These are phyloP conservation scores for Arctocebus calabarensis DNA, from an alignment of 2,797 vertebrate genomes.

Conservation along the genomic window DNA sequence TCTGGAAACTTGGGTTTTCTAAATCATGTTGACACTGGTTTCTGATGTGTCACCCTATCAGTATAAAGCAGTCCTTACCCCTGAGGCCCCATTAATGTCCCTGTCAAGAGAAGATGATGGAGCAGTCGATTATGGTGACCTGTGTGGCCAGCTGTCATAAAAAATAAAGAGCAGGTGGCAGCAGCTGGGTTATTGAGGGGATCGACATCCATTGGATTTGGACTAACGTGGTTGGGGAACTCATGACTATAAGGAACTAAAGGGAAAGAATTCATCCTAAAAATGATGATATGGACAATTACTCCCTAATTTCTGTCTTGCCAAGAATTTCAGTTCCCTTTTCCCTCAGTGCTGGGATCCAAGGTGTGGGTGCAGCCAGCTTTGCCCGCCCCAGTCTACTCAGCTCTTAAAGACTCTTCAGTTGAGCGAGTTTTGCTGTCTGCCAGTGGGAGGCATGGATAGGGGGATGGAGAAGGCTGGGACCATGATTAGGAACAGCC, in stretches of 20 bases:
- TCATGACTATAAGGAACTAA: background rate
- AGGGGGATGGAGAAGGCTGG: background rate
- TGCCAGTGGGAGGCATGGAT: background rate
- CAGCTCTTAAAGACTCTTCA: background rate
- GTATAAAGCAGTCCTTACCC: background rate
- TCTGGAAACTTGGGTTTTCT: background rate
- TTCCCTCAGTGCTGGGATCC: background rate
- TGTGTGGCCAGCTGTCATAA: slow-evolving; percentile 59
- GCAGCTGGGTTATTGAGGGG: background rate
- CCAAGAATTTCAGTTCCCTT: background rate
- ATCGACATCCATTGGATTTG: background rate
- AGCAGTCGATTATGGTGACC: slow-evolving; percentile 17
- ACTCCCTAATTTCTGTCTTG: background rate
- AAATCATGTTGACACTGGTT: background rate
- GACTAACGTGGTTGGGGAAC: background rate
- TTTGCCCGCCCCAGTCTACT: background rate
- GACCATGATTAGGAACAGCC: background rate
- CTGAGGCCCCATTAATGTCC: background rate
- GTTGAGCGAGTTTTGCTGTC: background rate
- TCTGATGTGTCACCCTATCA: background rate
- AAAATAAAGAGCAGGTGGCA: slow-evolving; percentile 21
- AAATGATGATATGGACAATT: background rate
- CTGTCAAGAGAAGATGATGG: slow-evolving; percentile 62
- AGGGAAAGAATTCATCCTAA: background rate
- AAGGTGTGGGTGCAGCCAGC: background rate